phyloP scores from a whole-genome alignment of 2,888 invertebrate species.

The Tillus elongatus region DNA sequence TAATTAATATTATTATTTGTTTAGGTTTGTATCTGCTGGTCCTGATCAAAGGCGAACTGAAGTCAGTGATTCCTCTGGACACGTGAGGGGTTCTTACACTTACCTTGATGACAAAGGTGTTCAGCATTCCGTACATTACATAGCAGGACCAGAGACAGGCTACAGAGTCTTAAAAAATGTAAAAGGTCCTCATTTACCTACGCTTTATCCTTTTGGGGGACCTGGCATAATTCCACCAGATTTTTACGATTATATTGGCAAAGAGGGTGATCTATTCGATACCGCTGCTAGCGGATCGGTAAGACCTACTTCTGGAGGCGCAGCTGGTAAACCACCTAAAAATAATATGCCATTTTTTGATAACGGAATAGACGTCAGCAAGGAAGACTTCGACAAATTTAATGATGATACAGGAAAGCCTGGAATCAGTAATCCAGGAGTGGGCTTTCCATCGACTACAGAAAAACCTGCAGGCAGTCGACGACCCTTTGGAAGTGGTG shows the following conservation, averaged over 20 bases:
- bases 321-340: conserved; percentile 44
- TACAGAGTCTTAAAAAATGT: conserved; percentile 64
- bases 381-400: conserved; percentile 15
- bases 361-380: conserved; percentile 9
- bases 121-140: conserved; percentile 67
- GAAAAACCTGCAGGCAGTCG: too few species aligned
- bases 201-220: conserved; percentile 47
- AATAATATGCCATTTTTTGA: not conserved
- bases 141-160: conserved; percentile 70
- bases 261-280: conserved; percentile 32
- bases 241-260: conserved; percentile 30
- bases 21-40: conserved; percentile 62
- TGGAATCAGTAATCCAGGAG: too few species aligned
- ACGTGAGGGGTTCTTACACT: conserved; percentile 68
- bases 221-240: conserved; percentile 44
- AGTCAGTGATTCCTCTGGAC: conserved; percentile 60
- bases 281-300: conserved; percentile 49
- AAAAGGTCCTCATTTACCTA: conserved; percentile 56
- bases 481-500: conserved; percentile 14
- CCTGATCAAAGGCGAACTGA: conserved; percentile 69
- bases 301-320: too few species aligned
- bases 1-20: conserved; percentile 14
- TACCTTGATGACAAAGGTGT: conserved; percentile 71
- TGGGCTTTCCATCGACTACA: too few species aligned
- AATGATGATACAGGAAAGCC: conserved; percentile 7